Evolutionary conservation across 2,888 invertebrate genomes (phyloP).

Genomic region (Heliconius hortense): DNA sequence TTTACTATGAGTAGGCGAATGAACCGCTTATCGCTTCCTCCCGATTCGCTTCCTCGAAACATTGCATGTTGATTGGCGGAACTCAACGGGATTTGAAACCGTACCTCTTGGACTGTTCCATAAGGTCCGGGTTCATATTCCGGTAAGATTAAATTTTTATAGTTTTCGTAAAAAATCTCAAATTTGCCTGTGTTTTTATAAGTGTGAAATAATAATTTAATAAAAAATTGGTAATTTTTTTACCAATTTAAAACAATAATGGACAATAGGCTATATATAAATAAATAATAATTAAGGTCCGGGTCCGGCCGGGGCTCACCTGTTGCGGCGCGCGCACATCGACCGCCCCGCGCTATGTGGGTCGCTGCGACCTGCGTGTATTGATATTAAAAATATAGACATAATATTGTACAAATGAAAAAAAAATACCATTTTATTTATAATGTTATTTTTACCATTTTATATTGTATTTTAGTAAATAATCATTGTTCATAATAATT

Average conservation of each 20-base stretch:
- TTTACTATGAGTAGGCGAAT: too few species aligned
- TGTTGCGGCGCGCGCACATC: constrained; percentile 81
- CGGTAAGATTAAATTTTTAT: too few species aligned
- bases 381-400: constrained; percentile 28
- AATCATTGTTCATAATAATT: not conserved
- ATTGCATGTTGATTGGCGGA: not conserved
- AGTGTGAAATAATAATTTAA: not conserved
- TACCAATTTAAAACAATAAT: not conserved
- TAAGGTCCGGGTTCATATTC: too few species aligned
- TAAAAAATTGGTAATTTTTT: not conserved
- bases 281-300: constrained; percentile 29
- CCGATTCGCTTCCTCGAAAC: too few species aligned
- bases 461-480: not conserved
- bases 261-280: not conserved
- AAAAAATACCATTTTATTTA: too few species aligned
- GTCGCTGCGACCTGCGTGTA: constrained; percentile 49
- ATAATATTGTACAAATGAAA: not conserved
- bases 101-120: too few species aligned
- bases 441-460: not conserved
- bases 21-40: too few species aligned
- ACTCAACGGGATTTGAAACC: too few species aligned
- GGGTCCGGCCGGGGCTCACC: constrained; percentile 54
- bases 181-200: not conserved
- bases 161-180: too few species aligned
- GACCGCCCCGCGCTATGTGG: constrained; percentile 66